Base-by-base conservation (phyloP, 2,113 vertebrate species). In the Tautogolabrus adspersus region DNA sequence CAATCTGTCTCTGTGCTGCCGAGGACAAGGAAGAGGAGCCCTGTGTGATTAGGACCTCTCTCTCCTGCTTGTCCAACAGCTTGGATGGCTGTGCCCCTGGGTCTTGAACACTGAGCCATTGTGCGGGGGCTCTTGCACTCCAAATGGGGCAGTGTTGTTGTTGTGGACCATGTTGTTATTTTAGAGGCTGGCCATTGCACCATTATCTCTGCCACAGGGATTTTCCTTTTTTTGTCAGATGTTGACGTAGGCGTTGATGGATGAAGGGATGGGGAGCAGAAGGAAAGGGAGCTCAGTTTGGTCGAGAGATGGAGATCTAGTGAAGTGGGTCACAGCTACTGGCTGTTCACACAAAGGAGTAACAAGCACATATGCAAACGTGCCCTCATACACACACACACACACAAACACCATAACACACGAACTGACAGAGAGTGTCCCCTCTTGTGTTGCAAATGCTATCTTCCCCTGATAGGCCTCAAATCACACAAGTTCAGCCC, bases 81-180 rank as follows among this genome's bases (percentile, higher is more conserved):
- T 85, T 75, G 79, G 78, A 79, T 65, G 74, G 86, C 87, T 85
- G 88, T 67, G 58, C 76, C 89, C 86, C 75, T 22, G 78, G 72
- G 70, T 55, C 66, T 78, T 59, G 76, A 91, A 94, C 90, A 94
- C 91, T 93, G 58, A 70, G 59, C 88, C 81, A 90, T 93, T 93
- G 93, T 93, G 86, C 57, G 9, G 77, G 78, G 85, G 77, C 81
- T 90, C 81, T 66, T 66, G 70, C 84, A 52, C 83, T 88, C 83
- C 81, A 90, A 91, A 84, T 86, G 87, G 84, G 83, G 61, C 85
- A 84, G 72, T 82, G 83, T 85, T 89, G 86, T 91, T 91, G 88
- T 89, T 91, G 87, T 89, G 84, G 63, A 65, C 73, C 81, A 38
- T 80, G 92, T 89, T 92, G 87, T 92, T 93, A 91, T 91, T 93